Evolutionary conservation across 2,888 invertebrate genomes (phyloP).

Genomic region (Hedychridium roseum): DNA sequence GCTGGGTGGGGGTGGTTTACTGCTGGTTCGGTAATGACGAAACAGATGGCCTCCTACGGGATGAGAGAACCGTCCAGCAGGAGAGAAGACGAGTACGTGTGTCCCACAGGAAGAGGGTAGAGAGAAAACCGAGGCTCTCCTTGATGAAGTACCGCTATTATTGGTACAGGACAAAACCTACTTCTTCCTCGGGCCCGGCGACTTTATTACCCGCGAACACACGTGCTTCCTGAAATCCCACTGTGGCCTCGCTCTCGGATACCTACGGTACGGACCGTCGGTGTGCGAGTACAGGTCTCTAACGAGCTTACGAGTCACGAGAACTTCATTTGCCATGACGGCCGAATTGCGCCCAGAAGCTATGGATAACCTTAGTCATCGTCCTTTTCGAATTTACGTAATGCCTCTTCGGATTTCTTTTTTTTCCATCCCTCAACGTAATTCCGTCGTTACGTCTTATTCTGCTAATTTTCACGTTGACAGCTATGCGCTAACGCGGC

Average conservation of each 20-base stretch:
- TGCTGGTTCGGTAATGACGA: slow-evolving; percentile 62
- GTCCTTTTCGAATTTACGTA: too few relatives aligned
- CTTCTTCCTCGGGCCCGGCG: slow-evolving; percentile 49
- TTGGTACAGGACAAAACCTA: slow-evolving; percentile 61
- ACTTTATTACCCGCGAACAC: slow-evolving; percentile 61
- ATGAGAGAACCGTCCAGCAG: slow-evolving; percentile 30
- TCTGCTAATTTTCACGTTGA: too few relatives aligned
- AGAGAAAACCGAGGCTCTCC: slow-evolving; percentile 38
- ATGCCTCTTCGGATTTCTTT: too few relatives aligned
- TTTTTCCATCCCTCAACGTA: too few relatives aligned
- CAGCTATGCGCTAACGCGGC: too few relatives aligned
- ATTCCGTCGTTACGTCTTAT: too few relatives aligned
- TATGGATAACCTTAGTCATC: too few relatives aligned
- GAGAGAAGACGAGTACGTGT: slow-evolving; percentile 27
- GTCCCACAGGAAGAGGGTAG: slow-evolving; percentile 53
- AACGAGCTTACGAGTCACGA: neutral
- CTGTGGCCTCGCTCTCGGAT: slow-evolving; percentile 32
- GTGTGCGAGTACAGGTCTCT: too few relatives aligned
- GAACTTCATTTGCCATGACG: neutral
- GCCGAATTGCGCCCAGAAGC: neutral
- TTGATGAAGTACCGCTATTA: slow-evolving; percentile 63
- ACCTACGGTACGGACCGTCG: too few relatives aligned
- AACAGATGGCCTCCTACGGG: slow-evolving; percentile 61
- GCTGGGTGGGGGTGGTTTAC: slow-evolving; percentile 56
- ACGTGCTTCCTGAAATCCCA: slow-evolving; percentile 44